Base-by-base conservation (phyloP, 92 coral and sea anemone species). In the Palythoa grandis region DNA sequence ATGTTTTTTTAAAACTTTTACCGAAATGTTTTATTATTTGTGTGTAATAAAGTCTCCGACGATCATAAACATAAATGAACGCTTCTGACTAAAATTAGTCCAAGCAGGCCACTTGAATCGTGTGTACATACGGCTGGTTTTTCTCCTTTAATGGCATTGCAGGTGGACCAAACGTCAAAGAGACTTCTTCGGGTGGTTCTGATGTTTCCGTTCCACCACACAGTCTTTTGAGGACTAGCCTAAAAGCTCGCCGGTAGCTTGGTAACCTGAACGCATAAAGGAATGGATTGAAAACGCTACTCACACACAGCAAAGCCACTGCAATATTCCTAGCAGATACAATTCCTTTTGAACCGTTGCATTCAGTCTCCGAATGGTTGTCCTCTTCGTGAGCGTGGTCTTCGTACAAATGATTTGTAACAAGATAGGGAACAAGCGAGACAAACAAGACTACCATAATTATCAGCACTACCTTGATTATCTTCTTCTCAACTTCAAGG, bases 201-300 rank as follows among this genome's bases (percentile, higher is more conserved):
- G 69, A 56, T 7, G 61, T 35, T 43, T 66, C 58, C 22, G 54
- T 47, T 1, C 63, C 53, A 8, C 85, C 61, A 48, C 56, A 80
- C 6, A 80, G 61, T 10, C 74, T 17, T 24, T 24, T 66, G 6
- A 80, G 8, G 2, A 78, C 86, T 23, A 79, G 20, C 12, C 75
- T 43, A 16, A 89, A 80, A 65, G 89, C 89, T 20, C 87, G 90
- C 6, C 88, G 68, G 84, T 90, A 93, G 23, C 86, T 91, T 2
- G 93, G 91, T 11, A 93, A 75, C 43, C 92, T 87, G 82, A 91
- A 93, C 38, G 94, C 95, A 79, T 90, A 90, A 35, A 93, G 87
- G 63, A 91, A 88, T 11, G 95, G 95, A 52, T 93, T 88, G 43
- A 86, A 15, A 3, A 88, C 91, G 47, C 88, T 88, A 72, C 95